Evolutionary conservation across 1,140 invertebrate species (phyloP).

Genomic region (Asbolus verrucosus): DNA sequence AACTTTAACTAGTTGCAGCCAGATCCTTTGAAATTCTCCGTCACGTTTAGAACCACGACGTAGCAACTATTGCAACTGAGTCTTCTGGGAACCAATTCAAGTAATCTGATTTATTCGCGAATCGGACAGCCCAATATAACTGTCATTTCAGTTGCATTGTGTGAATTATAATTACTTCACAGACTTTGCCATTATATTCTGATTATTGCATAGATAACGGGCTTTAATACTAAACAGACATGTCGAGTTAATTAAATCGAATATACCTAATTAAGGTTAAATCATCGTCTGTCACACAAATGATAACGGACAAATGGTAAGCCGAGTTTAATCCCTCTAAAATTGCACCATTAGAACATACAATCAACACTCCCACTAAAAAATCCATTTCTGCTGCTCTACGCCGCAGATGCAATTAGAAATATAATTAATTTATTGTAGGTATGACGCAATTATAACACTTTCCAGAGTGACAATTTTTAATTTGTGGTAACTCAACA

Average conservation of each 20-base stretch:
- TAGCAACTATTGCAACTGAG: constrained; percentile 26
- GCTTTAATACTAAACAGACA: constrained; percentile 32
- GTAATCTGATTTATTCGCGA: constrained; percentile 51
- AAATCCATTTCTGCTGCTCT: too few relatives aligned
- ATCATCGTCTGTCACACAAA: constrained; percentile 31
- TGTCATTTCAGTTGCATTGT: constrained; percentile 40
- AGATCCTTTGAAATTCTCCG: constrained; percentile 13
- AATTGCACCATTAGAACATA: too few relatives aligned
- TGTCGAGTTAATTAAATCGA: constrained; percentile 42
- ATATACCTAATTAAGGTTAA: constrained; percentile 27
- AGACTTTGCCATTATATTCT: constrained; percentile 39
- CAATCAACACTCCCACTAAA: too few relatives aligned
- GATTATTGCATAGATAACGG: constrained; percentile 38
- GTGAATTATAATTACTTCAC: constrained; percentile 51
- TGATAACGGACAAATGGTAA: constrained; percentile 9
- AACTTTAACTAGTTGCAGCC: constrained; percentile 16
- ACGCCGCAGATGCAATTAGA: too few relatives aligned
- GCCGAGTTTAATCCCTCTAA: too few relatives aligned
- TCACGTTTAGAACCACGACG: constrained; percentile 23
- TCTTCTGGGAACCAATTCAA: constrained; percentile 34
- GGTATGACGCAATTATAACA: too few relatives aligned
- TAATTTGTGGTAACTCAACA: not conserved
- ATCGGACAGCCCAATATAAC: constrained; percentile 50
- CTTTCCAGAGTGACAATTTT: not conserved
- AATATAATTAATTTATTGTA: too few relatives aligned